Evolutionary conservation across 1,140 invertebrate genomes (phyloP).

Genomic region (Asobara japonica): DNA sequence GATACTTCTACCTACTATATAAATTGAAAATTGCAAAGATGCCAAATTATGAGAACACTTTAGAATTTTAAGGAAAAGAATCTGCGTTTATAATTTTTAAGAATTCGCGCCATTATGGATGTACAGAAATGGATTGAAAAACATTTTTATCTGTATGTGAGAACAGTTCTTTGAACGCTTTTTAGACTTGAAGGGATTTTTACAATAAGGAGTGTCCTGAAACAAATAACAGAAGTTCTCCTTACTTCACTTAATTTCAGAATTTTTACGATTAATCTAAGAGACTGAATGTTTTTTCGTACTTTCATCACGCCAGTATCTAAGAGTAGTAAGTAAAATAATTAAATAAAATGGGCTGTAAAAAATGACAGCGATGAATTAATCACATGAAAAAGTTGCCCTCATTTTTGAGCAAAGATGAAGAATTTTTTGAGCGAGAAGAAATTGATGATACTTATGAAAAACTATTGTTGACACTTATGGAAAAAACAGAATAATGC

Average conservation of each 20-base stretch:
- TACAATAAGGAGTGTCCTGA: neutral
- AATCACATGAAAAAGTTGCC: neutral
- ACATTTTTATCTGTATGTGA: too few relatives aligned
- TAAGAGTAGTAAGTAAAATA: slow-evolving; percentile 29
- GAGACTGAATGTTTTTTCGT: slow-evolving; percentile 44
- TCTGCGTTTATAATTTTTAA: too few relatives aligned
- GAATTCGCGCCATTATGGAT: too few relatives aligned
- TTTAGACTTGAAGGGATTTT: too few relatives aligned
- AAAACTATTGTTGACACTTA: neutral
- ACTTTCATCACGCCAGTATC: slow-evolving; percentile 37
- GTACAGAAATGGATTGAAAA: too few relatives aligned
- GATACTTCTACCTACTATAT: too few relatives aligned
- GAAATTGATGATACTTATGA: neutral
- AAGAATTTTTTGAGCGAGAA: neutral
- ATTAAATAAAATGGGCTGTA: slow-evolving; percentile 6
- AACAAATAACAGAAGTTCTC: neutral
- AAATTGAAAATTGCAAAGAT: too few relatives aligned
- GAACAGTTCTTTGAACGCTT: too few relatives aligned
- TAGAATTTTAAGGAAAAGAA: too few relatives aligned
- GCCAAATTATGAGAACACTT: too few relatives aligned
- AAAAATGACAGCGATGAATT: slow-evolving; percentile 7
- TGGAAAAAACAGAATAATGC: neutral
- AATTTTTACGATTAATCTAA: slow-evolving; percentile 38
- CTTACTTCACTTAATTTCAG: slow-evolving; percentile 13
- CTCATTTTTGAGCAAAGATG: neutral